Evolutionary conservation across 2,888 invertebrate genomes (phyloP), one percentile per base, ranked within the genome.

Genomic region (Melieria picta): DNA sequence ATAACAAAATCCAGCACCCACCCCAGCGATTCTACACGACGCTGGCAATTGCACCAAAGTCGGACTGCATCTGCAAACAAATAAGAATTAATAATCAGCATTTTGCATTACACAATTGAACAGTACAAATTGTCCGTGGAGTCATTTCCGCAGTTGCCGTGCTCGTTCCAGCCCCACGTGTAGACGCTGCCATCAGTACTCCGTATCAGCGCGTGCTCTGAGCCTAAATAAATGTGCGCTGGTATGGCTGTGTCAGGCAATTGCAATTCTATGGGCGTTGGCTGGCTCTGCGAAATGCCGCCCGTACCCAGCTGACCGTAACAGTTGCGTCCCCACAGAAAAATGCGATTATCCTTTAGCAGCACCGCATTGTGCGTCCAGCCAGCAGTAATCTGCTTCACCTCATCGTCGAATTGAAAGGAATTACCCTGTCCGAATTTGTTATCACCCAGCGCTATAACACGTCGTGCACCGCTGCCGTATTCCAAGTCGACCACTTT

Each of bases 101-200:
- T 7, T 4, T 46, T 7, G 62, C 10, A 46, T 3, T 7, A 30
- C 30, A 7, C 3, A n/a, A 43, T 56, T 65, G n/a, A 10, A 50
- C 73, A 83, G 82, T 80, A 87, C 87, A 86, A 52, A 79, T 87
- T 87, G 43, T 85, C 83, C 0, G 81, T 82, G 0, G 79, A 76
- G 68, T 90, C 91, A 77, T 90, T 91, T 68, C 95, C 95, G 80
- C 95, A 95, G 83, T 93, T 95, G 55, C 93, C 93, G 87, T 95
- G 95, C 81, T 96, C 95, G 86, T 96, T 95, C 95, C 95, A 96
- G 1, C 95, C 95, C 95, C 95, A 96, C 30, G 92, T 90, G 81
- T 91, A 91, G 6, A 95, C 83, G 64, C 89, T 88, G 48, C 91
- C 91, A 71, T 91, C 90, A 6, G 88, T 89, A 78, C 90, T 89